Evolutionary conservation across 2,888 invertebrate species (phyloP), one percentile per base, ranked within the genome.

Genomic region (Asteroscopus sphinx): DNA sequence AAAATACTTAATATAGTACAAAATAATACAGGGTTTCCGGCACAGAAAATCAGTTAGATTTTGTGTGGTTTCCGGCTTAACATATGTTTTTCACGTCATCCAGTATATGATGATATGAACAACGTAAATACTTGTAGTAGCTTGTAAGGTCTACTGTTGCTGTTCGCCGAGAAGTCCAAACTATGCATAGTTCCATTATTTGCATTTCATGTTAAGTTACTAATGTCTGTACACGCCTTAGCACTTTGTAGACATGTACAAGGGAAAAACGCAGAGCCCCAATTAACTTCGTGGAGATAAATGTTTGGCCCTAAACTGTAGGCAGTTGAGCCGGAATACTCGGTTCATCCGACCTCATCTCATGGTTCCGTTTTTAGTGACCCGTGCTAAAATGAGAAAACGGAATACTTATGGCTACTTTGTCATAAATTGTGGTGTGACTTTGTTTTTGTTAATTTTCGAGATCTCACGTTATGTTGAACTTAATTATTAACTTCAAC

Each of bases 271-370:
- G 83, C 77, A 79, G 79, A 75, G 82, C 73, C 79, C 82, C 87
- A 91, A 90, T 90, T 91, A 90, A 89, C 85, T 90, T 77, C 60
- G 80, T 68, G 69, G 83, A 87, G 87, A 90, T 88, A 88, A 91
- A 91, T 89, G 88, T 82, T n/a, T 80, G 74, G 79, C 64, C 81
- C 82, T 86, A 83, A 86, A 84, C 76, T 77, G 77, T 69, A 74
- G 74, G 78, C 79, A 79, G 82, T 83, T 81, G 74, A 81, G 82
- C 72, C 79, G 68, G 73, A 79, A 79, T 67, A 75, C 78, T 76
- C 76, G 77, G 77, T 83, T 79, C 71, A 76, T 80, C 63, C 72
- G 44, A 64, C 66, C 73, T 77, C 76, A 76, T 68, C 73, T 77
- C 76, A 76, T 68, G 69, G 74, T 67, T 70, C 72, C 67, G 68